Base-by-base conservation (phyloP, 1,140 invertebrate species). In the Orchesella cincta region DNA sequence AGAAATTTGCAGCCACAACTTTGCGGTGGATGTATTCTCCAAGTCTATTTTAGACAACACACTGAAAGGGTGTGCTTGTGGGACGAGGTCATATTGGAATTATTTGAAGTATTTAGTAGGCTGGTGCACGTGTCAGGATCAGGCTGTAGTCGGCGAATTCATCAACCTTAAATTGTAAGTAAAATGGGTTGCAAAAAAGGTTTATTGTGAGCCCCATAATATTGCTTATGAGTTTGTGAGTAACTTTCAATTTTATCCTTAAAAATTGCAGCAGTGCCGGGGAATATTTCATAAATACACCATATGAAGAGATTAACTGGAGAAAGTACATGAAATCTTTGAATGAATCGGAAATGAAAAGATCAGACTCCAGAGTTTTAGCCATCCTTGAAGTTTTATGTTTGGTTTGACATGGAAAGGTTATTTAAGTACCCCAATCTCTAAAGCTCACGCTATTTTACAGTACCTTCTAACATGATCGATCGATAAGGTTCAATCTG, bases 91-190 rank as follows among this genome's bases (percentile, higher is more conserved):
- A 67, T 67, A 67, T n/a, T 67, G 62, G 62, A 67, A 67, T 33
- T 67, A 67, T 67, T 31, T 67, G 23, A 67, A 67, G n/a, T 67
- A 67, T 33, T 67, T 67, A n/a, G 62, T 67, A 2, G 62, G 62
- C 1, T 67, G 62, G 62, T 67, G 62, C 31, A 67, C 62, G 14
- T 67, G 62, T n/a, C 14, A 29, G 8, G 62, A 67, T 67, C 62
- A 67, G 31, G 62, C 62, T 67, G 62, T 67, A 8, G 28, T 67
- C 29, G 62, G 62, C 8, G 62, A 67, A 67, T 67, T 67, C n/a
- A 67, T 67, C 14, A 67, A 67, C n/a, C 31, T 29, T 31, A 26
- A 29, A 26, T 67, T 67, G 62, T 67, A 67, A 67, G 62, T 57
- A 14, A 8, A 57, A 3, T 46, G 39, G 39, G 39, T 46, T 46